These are phyloP conservation scores for Pipistrellus nathusii DNA, from an alignment of 2,797 vertebrate species.

Conservation along the genomic window DNA sequence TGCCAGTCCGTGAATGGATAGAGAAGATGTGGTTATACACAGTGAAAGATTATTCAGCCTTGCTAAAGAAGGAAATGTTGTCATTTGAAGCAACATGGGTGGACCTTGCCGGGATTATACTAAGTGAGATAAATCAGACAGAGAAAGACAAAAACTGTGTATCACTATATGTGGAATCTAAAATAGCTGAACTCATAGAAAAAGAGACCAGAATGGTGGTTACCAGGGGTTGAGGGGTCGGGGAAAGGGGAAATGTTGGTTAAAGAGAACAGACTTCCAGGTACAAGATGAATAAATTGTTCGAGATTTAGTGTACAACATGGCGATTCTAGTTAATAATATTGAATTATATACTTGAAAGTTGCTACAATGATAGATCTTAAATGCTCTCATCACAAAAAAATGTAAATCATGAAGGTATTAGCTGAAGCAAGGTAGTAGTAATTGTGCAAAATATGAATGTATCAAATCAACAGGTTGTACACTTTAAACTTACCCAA, in stretches of 20 bases:
- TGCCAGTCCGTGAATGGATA: background rate
- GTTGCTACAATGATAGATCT: background rate
- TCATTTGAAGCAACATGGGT: background rate
- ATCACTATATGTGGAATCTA: background rate
- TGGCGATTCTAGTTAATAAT: background rate
- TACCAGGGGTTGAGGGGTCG: background rate
- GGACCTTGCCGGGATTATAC: background rate
- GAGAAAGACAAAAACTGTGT: background rate
- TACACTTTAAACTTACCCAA: background rate
- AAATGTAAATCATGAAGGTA: background rate
- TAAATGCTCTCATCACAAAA: background rate
- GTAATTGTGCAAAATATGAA: background rate
- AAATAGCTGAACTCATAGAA: background rate
- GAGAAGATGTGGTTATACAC: background rate
- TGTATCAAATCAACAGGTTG: background rate
- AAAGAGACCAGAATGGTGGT: background rate
- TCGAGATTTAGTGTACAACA: background rate
- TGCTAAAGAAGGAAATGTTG: background rate
- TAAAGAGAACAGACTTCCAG: background rate
- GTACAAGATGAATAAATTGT: background rate
- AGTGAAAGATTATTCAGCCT: background rate
- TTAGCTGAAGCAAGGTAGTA: background rate
- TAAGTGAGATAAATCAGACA: background rate
- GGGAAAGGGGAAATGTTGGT: background rate
- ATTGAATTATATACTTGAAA: background rate